Base-by-base conservation (phyloP, 2,888 invertebrate genomes). In the Tetranychus piercei region DNA sequence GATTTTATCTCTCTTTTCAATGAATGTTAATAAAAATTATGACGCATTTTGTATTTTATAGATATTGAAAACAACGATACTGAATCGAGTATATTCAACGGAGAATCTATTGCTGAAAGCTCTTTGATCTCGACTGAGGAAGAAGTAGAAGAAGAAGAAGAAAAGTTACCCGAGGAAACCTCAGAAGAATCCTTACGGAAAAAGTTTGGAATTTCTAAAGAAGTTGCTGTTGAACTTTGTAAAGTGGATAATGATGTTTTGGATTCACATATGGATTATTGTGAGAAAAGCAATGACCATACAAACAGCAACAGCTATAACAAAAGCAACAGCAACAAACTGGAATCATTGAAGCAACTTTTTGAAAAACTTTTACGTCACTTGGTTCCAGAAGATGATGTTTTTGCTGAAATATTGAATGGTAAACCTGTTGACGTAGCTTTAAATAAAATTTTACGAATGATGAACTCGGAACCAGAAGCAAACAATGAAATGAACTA, bases 391-490 rank as follows among this genome's bases (percentile, higher is more conserved):
- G 66, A 75, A 44, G 72, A 73, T 66, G 44, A 73, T 66, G 44
- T 75, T 23, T 45, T 44, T 2, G 43, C 7, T 11, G 73, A 72
- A 20, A 69, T 75, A 44, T 20, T 44, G 8, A 44, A 72, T 34
- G 66, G 55, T 15, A 72, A 75, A 44, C 20, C 72, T 15, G 69
- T 72, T 34, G 75, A 75, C 11, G 15, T 69, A n/a, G 34, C 72
- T 15, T 66, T 74, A 15, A 64, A 55, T 2, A 44, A 67, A 76
- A 74, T 74, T 72, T 70, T 76, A 15, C 55, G 15, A 55, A 5
- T 15, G 15, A 55, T 55, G 55, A 15, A 15, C 55, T 55, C 6
- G 1, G 15, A 55, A 15, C 55, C 55, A 55, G 55, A 55, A 15
- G 15, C 55, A 55, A 55, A 55, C 2, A 9, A 55, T 15, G 15